Conservation (phyloP, 2,797 vertebrate species). For the Malurus splendens region DNA sequence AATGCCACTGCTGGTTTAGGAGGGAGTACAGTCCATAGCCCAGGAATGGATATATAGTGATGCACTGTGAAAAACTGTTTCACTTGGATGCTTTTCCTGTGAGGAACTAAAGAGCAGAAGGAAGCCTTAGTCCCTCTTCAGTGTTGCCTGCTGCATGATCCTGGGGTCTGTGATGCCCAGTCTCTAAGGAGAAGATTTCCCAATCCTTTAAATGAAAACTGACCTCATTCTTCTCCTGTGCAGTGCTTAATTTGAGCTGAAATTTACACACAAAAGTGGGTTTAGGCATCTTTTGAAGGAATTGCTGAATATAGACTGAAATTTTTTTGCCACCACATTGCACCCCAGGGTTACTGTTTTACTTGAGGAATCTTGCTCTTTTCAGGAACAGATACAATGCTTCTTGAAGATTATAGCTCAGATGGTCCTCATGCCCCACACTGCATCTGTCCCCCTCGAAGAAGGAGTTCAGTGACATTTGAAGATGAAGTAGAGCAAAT, state of each 20-base stretch:
- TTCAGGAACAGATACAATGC: slow-evolving; percentile 92
- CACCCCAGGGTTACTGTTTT: neutral
- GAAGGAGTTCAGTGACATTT: slow-evolving; percentile 94
- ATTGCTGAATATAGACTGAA: neutral
- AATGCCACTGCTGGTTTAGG: neutral
- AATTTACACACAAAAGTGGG: neutral
- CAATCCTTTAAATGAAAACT: neutral
- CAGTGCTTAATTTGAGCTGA: neutral
- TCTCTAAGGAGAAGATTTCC: neutral
- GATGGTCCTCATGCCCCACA: slow-evolving; percentile 74
- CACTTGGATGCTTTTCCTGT: neutral
- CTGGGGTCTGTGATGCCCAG: fast-evolving
- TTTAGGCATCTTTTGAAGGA: neutral
- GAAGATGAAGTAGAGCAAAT: slow-evolving; percentile 93
- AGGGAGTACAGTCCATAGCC: neutral
- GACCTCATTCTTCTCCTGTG: neutral
- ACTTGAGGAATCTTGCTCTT: neutral
- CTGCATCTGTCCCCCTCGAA: slow-evolving; percentile 74
- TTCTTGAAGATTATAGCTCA: slow-evolving; percentile 86
- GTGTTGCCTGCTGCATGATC: neutral
- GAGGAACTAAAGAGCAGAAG: neutral
- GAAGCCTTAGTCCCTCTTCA: neutral
- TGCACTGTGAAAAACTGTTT: neutral
- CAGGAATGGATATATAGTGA: neutral
- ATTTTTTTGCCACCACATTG: neutral